Evolutionary conservation across 64 coral and sea anemone species (phyloP), one percentile per base, ranked within the genome.

Genomic region (Cladopsammia gracilis): DNA sequence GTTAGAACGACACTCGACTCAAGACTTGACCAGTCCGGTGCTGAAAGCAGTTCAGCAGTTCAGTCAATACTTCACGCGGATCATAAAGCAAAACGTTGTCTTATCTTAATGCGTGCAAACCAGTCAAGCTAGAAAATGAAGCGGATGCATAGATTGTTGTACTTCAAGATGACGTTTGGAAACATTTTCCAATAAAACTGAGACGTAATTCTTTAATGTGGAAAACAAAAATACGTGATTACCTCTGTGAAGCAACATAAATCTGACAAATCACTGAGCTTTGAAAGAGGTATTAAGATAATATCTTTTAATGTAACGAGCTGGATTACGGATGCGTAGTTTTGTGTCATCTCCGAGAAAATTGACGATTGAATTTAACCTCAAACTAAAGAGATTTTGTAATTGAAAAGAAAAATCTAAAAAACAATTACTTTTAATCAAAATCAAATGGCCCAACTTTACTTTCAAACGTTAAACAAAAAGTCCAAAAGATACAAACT

Each of bases 231-330:
- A 84, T 25, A 67, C 42, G 23, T n/a, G 60, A 84, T 84, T 84
- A 52, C 62, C 64, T 68, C 62, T 13, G 42, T 84, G 80, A 84
- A 68, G 68, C 62, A 68, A 3, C 60, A 51, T 59, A 84, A 50
- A 66, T 84, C 44, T 84, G 60, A 84, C 45, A 84, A 75, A 67
- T 84, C 46, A 67, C 61, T 50, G 44, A 50, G 12, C 22, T 22
- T n/a, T 13, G 47, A 68, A 52, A 6, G 64, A 50, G 47, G 16
- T 75, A 84, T 49, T 14, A 68, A 64, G 80, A 84, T 84, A 67
- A 68, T 62, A 84, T 84, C 16, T 67, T 67, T 22, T 67, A 19
- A 47, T 84, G 60, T 84, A 84, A 84, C 80, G 44, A 84, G 61
- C 18, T 56, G 7, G 34, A 43, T 53, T 48, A 46, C 42, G 79